phyloP scores from a whole-genome alignment of 2,888 invertebrate genomes.

The Sycophila texana region DNA sequence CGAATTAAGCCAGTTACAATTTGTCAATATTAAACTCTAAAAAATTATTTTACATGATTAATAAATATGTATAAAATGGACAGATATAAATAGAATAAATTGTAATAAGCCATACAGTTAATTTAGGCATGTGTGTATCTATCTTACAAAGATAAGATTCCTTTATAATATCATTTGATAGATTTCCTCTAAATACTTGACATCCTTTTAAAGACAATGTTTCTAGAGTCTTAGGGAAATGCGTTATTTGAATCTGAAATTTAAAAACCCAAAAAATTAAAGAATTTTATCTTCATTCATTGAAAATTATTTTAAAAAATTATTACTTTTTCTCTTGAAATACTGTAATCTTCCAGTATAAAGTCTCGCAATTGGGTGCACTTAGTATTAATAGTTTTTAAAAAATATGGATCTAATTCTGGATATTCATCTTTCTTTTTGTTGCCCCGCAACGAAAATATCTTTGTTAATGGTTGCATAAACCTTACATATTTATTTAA shows the following conservation, averaged over 20 bases:
- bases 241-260: constrained; percentile 79
- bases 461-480: constrained; percentile 74
- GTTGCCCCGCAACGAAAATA: constrained; percentile 68
- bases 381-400: constrained; percentile 68
- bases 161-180: background rate
- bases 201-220: constrained; percentile 80
- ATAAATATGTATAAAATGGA: constrained; percentile 1
- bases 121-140: constrained; percentile 76
- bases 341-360: constrained; percentile 77
- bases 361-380: constrained; percentile 76
- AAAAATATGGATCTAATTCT: constrained; percentile 71
- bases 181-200: constrained; percentile 70
- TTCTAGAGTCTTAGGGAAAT: constrained; percentile 81
- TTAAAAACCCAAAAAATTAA: constrained; percentile 34
- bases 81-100: constrained; percentile 10
- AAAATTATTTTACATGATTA: constrained; percentile 56
- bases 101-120: constrained; percentile 76
- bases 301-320: constrained; percentile 57
- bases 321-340: constrained; percentile 76
- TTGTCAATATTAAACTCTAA: constrained; percentile 83
- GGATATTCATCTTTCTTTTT: constrained; percentile 69
- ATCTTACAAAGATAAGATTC: constrained; percentile 79
- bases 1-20: constrained; percentile 86
- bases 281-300: constrained; percentile 18
- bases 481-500: constrained; percentile 76